A percentile compares a stretch with the other conserved stretches of the same genome.
phyloP scores from a whole-genome alignment of 2,888 invertebrate genomes.

The Julus scandinavius region DNA sequence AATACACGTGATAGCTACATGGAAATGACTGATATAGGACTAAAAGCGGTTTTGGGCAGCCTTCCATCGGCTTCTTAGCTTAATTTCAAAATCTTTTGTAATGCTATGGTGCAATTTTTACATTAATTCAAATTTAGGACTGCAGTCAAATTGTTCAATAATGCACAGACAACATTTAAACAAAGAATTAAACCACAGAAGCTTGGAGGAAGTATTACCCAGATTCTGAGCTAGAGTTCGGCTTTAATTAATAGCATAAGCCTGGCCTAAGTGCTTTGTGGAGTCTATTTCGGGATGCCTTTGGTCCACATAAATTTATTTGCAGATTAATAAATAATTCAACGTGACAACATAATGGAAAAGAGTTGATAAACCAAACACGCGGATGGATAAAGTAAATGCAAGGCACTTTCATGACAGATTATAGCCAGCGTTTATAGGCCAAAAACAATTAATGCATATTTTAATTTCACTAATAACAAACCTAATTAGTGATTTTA shows the following conservation, averaged over 20 bases:
- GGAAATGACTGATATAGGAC: not conserved
- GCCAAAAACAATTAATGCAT: not conserved
- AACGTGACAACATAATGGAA: slow-evolving; percentile 43
- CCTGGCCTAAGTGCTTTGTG: slow-evolving; percentile 16
- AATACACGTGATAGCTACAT: not conserved
- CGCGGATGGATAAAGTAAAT: not conserved
- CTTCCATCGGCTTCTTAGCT: no score
- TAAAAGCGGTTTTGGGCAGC: no score
- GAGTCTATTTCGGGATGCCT: not conserved
- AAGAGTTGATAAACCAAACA: slow-evolving; percentile 39
- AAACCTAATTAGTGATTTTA: not conserved
- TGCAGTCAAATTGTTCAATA: no score
- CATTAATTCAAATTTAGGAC: no score
- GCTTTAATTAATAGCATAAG: slow-evolving; percentile 31
- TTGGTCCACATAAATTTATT: slow-evolving; percentile 32
- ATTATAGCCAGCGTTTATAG: not conserved
- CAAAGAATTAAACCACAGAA: no score
- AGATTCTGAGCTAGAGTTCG: not conserved
- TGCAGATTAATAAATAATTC: slow-evolving; percentile 46
- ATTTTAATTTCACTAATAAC: not conserved
- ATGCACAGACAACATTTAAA: no score
- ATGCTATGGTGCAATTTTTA: no score
- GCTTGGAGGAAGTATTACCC: not conserved
- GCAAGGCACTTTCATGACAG: slow-evolving; percentile 12
- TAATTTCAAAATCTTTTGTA: no score